Percentiles rank a stretch among this genome's conserved stretches.
Evolutionary conservation across 2,113 vertebrate genomes (phyloP).

Genomic region (Numida meleagris): DNA sequence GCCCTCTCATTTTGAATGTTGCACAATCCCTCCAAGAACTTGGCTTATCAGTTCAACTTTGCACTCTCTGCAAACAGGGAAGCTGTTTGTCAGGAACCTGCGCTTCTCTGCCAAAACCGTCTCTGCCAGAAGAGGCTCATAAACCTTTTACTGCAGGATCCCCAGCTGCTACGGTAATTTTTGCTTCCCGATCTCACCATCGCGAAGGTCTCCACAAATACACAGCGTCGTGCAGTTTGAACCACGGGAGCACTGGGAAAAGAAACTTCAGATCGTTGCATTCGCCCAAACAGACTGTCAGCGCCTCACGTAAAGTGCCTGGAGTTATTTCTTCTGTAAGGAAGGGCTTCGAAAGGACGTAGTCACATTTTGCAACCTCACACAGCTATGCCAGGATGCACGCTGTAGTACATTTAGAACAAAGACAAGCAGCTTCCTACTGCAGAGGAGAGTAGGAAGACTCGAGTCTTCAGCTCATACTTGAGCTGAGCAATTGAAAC

Average conservation of each 20-base stretch:
- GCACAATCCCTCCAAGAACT: slow-evolving; percentile 39
- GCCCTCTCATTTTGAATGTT: slow-evolving; percentile 19
- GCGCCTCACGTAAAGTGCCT: neutral
- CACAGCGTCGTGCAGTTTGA: neutral
- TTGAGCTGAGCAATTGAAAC: slow-evolving; percentile 43
- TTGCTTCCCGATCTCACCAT: neutral
- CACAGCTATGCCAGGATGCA: neutral
- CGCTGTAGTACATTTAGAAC: neutral
- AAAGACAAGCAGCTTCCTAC: slow-evolving; percentile 20
- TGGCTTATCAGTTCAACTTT: slow-evolving; percentile 67
- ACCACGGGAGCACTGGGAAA: neutral
- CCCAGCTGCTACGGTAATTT: neutral
- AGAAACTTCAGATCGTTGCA: neutral
- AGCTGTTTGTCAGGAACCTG: slow-evolving; percentile 44
- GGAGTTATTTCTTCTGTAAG: neutral
- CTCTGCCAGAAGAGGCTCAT: slow-evolving; percentile 21
- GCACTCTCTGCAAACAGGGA: slow-evolving; percentile 57
- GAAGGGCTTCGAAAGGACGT: neutral
- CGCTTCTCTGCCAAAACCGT: slow-evolving; percentile 26
- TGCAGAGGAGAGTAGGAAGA: neutral
- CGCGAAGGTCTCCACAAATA: neutral
- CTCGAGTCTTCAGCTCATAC: neutral
- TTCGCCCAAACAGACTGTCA: neutral
- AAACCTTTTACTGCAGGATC: slow-evolving; percentile 49
- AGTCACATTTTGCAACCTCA: neutral